Conservation (phyloP, 2,113 vertebrate species). For the Ifrita kowaldi region DNA sequence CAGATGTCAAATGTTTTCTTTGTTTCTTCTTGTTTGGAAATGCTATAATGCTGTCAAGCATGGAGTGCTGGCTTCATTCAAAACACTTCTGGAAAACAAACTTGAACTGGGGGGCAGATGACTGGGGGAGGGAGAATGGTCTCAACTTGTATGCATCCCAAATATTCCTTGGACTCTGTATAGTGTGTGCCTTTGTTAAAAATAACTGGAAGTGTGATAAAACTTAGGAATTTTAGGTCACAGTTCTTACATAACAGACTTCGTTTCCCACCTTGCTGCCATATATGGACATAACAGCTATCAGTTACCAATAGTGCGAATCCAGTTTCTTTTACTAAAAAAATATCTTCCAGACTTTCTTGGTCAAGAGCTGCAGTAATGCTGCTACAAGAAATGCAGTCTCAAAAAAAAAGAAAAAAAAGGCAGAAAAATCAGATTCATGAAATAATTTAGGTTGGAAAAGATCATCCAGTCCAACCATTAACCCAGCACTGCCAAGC, state of each 20-base stretch:
- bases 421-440: neutral
- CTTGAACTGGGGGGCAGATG: accelerated
- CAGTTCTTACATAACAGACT: neutral
- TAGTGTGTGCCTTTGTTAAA: neutral
- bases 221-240: neutral
- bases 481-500: neutral
- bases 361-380: neutral
- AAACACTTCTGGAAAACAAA: neutral
- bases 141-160: neutral
- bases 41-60: neutral
- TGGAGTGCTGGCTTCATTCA: neutral
- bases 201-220: neutral
- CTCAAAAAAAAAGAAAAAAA: neutral
- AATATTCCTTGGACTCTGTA: neutral
- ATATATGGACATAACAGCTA: neutral
- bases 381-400: neutral
- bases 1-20: neutral
- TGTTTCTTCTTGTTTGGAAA: neutral
- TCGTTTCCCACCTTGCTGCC: neutral
- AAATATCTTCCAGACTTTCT: neutral
- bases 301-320: neutral
- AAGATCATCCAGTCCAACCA: neutral
- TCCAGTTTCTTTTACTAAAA: neutral
- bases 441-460: neutral
- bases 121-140: neutral